Evolutionary conservation across 1,140 invertebrate species (phyloP), one percentile per base, ranked within the genome.

Genomic region (Wasmannia auropunctata): DNA sequence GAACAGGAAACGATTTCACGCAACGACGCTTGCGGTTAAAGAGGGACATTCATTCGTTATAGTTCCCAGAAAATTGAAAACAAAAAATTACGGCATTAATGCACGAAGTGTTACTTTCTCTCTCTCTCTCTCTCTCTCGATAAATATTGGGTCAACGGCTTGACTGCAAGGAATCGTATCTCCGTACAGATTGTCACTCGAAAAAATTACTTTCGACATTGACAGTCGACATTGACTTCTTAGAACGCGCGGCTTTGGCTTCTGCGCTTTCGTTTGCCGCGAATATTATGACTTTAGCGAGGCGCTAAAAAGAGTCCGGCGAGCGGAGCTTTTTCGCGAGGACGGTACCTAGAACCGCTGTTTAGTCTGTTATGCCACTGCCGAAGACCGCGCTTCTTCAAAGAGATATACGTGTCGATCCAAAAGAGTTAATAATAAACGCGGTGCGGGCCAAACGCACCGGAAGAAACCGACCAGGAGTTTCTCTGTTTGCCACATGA

Each of bases 391-490:
- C 83, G 62, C 75, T n/a, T 92, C 89, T 91, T 94, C 93, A 94
- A 93, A 94, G 91, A 92, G 91, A 87, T 85, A 84, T 85, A 74
- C 79, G 75, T 93, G 90, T 89, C 89, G 76, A 93, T 93, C 86
- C 90, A 86, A 91, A 91, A 87, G 90, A 86, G 92, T 94, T 93
- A 94, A 93, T 93, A 93, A 94, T 93, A 94, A 93, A 92, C 89
- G 80, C 84, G 60, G 46, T 56, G 65, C 76, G 60, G 60, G 37
- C 72, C 25, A 69, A 72, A 72, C 58, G 83, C 67, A 76, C 49
- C 76, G 74, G 63, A 85, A 86, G 77, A 56, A 86, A 79, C n/a
- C 62, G 25, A 46, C 54, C 70, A 67, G 25, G 25, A 8, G n/a
- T 11, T n/a, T 40, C 31, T 67, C 14, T 37, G 28, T 79, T 28